These are phyloP conservation scores for Zhengitettix transpicula DNA, from an alignment of 2,888 invertebrate species.

Conservation along the genomic window DNA sequence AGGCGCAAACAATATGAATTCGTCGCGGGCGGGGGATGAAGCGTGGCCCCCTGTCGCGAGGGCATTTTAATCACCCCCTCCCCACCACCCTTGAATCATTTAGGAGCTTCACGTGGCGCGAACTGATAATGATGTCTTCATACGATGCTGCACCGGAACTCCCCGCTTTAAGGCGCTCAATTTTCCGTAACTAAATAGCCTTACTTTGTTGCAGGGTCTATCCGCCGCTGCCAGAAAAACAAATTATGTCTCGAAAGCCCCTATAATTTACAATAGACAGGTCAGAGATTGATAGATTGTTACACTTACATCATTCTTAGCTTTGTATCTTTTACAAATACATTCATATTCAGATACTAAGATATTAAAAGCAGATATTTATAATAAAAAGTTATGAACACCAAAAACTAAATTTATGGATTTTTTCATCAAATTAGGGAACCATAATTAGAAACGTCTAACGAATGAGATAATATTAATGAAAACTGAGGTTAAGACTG, in stretches of 20 bases:
- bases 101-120: no score
- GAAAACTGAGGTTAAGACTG: no score
- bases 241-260: not conserved
- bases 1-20: not conserved
- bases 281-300: not conserved
- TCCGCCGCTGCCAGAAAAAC: not conserved
- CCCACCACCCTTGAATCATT: not conserved
- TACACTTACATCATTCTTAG: no score
- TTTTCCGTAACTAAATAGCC: not conserved
- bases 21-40: not conserved
- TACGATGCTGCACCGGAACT: not conserved
- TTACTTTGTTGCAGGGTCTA: no score
- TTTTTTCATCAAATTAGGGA: no score
- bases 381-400: no score
- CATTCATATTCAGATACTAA: no score
- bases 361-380: no score
- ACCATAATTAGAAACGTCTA: no score
- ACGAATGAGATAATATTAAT: no score
- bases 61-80: not conserved
- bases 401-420: no score
- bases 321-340: no score
- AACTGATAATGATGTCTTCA: not conserved
- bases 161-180: not conserved
- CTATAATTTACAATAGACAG: not conserved
- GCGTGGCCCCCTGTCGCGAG: not conserved